Evolutionary conservation across 2,888 invertebrate genomes (phyloP), one percentile per base, ranked within the genome.

Genomic region (Luperina testacea): DNA sequence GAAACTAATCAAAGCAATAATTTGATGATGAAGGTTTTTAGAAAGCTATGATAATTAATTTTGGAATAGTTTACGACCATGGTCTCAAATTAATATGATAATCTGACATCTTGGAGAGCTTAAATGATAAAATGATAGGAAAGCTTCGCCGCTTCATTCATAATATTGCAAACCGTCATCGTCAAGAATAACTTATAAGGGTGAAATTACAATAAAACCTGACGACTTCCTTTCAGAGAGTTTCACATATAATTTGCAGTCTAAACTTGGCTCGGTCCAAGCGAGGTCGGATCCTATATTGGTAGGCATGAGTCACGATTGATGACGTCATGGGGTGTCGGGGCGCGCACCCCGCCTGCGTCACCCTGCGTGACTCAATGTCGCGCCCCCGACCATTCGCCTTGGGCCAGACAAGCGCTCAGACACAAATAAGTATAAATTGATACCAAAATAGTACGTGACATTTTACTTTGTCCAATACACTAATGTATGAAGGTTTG

Each of bases 251-350:
- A 70, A 87, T 82, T 86, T 84, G 83, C 81, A 85, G 77, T 89
- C 82, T 89, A 88, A 88, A 85, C 83, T 85, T 61, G 80, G 81
- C 80, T 27, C 70, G 53, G 81, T 80, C 61, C 67, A 75, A 83
- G 87, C 91, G 89, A 90, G 90, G 89, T 89, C 84, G 88, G 86
- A 85, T 90, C 92, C 91, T 92, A 93, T 91, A 93, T 92, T 84
- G 87, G 88, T 86, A 88, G 89, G 91, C 83, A 91, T 95, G 95
- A 95, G 92, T 95, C 95, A 95, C 90, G 89, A 81, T 86, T 86
- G 81, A 81, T 89, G 94, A 95, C 95, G 95, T 95, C 95, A 95
- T 92, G 85, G 94, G 94, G 93, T 93, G 93, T 85, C 90, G 89
- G 91, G 91, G 90, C 87, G 90, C 90, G 89, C 93, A 92, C 94